Conservation (phyloP, 2,888 invertebrate species). For the Eilema caniola region DNA sequence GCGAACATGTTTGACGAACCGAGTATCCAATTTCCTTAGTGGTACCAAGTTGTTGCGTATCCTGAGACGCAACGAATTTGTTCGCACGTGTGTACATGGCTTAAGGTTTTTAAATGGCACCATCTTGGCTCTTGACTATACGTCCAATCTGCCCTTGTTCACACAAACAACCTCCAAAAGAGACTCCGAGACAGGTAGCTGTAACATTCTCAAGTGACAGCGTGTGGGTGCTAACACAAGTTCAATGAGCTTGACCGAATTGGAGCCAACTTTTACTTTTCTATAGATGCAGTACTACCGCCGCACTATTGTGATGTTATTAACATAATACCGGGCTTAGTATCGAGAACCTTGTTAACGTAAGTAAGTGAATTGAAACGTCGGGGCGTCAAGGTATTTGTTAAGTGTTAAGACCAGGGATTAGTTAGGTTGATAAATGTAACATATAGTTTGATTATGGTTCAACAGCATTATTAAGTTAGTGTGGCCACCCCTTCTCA, state of each 20-base stretch:
- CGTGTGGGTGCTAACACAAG: conserved; percentile 45
- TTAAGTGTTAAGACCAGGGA: neutral
- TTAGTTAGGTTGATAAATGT: neutral
- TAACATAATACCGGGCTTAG: neutral
- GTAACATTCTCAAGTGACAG: conserved; percentile 28
- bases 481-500: no score
- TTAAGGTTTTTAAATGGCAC: neutral
- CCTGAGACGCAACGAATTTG: no score
- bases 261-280: conserved; percentile 56
- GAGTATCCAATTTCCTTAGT: no score
- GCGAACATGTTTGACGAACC: no score
- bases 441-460: neutral
- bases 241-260: conserved; percentile 55
- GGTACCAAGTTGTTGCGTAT: no score
- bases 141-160: neutral
- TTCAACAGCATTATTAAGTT: no score
- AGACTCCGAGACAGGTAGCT: conserved; percentile 8
- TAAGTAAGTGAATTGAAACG: neutral
- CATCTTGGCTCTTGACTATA: neutral
- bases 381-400: neutral
- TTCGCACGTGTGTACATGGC: no score
- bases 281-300: conserved; percentile 35
- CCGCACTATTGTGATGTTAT: conserved; percentile 25
- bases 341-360: neutral
- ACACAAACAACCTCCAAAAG: conserved; percentile 12